Conservation (phyloP, 2,113 vertebrate genomes). For the Chionodraco myersi region DNA sequence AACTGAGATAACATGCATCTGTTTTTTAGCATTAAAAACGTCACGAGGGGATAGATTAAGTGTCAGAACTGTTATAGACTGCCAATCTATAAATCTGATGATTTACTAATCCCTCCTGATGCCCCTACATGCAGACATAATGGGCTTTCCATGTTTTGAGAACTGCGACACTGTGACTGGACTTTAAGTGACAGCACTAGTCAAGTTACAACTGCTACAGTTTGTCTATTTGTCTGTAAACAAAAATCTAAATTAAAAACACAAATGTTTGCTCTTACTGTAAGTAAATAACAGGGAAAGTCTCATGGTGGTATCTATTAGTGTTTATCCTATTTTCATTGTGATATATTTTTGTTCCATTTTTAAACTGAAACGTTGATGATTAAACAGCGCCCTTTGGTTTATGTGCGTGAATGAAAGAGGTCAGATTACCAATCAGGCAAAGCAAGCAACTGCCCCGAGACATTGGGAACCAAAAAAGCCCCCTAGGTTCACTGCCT, state of each 20-base stretch:
- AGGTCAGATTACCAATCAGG: not conserved
- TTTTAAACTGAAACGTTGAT: not conserved
- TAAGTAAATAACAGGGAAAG: no score
- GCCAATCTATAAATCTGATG: not conserved
- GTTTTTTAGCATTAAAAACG: not conserved
- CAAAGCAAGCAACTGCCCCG: not conserved
- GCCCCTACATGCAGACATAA: not conserved
- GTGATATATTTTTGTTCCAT: no score
- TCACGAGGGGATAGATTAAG: not conserved
- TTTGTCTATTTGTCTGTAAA: no score
- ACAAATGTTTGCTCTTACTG: no score
- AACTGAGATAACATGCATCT: not conserved
- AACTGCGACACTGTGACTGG: no score
- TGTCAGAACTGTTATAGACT: not conserved
- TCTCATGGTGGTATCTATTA: no score
- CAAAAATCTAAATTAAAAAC: no score
- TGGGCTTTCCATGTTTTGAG: not conserved
- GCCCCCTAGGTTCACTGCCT: not conserved
- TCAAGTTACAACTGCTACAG: not conserved
- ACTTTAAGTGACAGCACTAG: not conserved
- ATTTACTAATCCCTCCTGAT: not conserved
- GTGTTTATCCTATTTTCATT: no score
- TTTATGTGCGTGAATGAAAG: not conserved
- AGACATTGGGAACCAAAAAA: not conserved
- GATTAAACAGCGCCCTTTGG: not conserved